A percentile compares a stretch with the other conserved stretches of the same genome.
These are phyloP conservation scores for Geophilus truncorum DNA, from an alignment of 2,888 invertebrate species.

Conservation along the genomic window DNA sequence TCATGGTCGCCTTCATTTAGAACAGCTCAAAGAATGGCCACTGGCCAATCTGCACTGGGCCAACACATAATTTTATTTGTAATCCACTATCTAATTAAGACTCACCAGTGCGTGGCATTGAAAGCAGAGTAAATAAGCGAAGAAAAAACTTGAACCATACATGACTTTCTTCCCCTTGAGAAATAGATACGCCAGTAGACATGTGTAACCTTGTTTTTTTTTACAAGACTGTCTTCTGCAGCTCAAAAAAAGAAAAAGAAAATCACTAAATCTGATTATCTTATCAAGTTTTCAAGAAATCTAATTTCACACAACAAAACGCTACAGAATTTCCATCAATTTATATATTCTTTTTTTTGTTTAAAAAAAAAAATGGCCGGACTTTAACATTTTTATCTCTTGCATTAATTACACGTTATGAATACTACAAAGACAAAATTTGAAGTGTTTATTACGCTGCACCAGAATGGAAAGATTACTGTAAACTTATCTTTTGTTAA, in stretches of 20 bases:
- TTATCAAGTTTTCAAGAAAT: no score
- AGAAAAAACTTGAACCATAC: neutral
- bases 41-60: constrained; percentile 12
- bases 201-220: neutral
- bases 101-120: constrained; percentile 17
- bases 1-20: neutral
- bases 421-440: neutral
- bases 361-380: no score
- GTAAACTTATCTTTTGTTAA: neutral
- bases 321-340: no score
- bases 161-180: neutral
- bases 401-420: no score
- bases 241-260: neutral
- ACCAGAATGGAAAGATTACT: neutral
- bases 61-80: constrained; percentile 27
- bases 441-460: neutral
- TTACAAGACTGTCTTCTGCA: neutral
- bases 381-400: no score
- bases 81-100: constrained; percentile 25
- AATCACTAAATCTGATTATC: no score
- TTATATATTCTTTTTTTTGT: no score
- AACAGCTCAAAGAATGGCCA: constrained; percentile 11
- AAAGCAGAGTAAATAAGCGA: constrained; percentile 9
- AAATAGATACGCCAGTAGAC: neutral
- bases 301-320: no score